Conservation (phyloP, 1,140 invertebrate genomes). For the Drepana arcuata region DNA sequence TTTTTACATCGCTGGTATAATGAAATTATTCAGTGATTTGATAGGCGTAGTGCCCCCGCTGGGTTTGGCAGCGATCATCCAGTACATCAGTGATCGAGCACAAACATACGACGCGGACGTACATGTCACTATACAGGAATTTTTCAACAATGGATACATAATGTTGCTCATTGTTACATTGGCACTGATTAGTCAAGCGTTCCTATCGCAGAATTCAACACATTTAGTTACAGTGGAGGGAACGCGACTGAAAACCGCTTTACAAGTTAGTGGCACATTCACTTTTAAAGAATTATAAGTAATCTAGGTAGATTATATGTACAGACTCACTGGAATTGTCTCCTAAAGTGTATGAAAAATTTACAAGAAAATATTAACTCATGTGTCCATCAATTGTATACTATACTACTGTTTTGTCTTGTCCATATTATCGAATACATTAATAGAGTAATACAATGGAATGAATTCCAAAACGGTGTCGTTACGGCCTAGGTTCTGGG, state of each 20-base stretch:
- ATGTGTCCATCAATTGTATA: too few relatives aligned
- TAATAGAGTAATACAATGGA: too few relatives aligned
- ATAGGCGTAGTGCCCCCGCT: constrained; percentile 83
- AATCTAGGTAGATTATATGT: too few relatives aligned
- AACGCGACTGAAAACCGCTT: constrained; percentile 82
- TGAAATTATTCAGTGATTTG: constrained; percentile 85
- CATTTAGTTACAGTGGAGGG: constrained; percentile 87
- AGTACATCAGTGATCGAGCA: constrained; percentile 72
- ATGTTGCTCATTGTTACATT: constrained; percentile 82
- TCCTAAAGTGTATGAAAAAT: too few relatives aligned
- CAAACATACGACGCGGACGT: constrained; percentile 13
- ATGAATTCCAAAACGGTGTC: too few relatives aligned
- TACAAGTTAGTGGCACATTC: constrained; percentile 75
- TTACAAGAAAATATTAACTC: too few relatives aligned
- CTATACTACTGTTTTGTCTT: too few relatives aligned
- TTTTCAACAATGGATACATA: constrained; percentile 84
- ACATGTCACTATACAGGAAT: constrained; percentile 66
- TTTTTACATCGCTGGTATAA: constrained; percentile 80
- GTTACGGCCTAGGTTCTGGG: too few relatives aligned
- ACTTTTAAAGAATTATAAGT: too few relatives aligned
- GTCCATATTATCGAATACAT: too few relatives aligned
- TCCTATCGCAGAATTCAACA: constrained; percentile 88
- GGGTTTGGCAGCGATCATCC: constrained; percentile 81
- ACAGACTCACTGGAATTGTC: too few relatives aligned
- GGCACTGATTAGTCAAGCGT: constrained; percentile 82